A percentile compares a stretch with the other conserved stretches of the same genome.
phyloP scores from a whole-genome alignment of 2,797 vertebrate species.

The Squalus acanthias region DNA sequence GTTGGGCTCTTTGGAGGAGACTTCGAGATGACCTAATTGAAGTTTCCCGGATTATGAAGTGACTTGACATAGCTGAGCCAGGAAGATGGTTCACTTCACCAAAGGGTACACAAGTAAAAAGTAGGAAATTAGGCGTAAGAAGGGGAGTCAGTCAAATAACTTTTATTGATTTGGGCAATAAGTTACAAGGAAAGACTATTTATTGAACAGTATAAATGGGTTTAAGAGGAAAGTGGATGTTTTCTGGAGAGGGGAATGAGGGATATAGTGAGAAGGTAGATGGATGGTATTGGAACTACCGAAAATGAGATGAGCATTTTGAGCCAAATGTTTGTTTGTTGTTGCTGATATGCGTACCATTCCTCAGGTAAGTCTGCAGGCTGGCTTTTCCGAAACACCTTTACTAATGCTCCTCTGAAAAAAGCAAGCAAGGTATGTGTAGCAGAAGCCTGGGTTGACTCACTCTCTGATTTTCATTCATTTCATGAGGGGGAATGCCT shows the following conservation, averaged over 20 bases:
- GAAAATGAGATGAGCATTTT: neutral
- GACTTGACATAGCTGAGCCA: neutral
- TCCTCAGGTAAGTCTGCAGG: neutral
- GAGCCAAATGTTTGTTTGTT: neutral
- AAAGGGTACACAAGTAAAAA: neutral
- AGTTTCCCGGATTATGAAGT: neutral
- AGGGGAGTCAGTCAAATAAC: neutral
- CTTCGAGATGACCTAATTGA: neutral
- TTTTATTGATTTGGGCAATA: neutral
- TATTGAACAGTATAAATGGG: neutral
- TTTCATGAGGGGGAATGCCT: neutral
- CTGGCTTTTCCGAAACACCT: neutral
- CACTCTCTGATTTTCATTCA: neutral
- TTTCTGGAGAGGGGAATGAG: neutral
- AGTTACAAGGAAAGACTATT: neutral
- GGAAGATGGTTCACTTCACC: too few species aligned
- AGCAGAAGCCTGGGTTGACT: neutral
- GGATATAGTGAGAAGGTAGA: neutral
- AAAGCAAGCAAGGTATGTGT: neutral
- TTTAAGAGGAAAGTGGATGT: neutral
- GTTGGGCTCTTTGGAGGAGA: neutral
- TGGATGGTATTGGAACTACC: neutral
- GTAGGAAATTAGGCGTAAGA: neutral
- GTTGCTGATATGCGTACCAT: neutral
- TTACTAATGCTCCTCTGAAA: neutral